Evolutionary conservation across 2,797 vertebrate species (phyloP).

Genomic region (Oophaga sylvatica): DNA sequence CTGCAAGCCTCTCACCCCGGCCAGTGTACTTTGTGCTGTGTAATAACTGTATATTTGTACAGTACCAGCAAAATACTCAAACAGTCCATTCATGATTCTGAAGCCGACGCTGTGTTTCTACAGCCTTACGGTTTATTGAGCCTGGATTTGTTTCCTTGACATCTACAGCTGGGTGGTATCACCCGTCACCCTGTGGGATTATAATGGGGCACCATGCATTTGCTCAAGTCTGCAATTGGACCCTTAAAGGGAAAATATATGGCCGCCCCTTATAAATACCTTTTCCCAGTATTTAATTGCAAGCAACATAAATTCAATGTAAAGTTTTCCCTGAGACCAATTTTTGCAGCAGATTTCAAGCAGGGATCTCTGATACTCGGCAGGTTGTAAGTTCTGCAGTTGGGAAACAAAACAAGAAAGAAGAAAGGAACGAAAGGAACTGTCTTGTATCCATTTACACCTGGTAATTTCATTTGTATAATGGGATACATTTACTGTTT

Average conservation of each 20-base stretch:
- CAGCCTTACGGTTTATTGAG: neutral
- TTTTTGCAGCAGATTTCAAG: too few relatives aligned
- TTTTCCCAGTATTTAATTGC: neutral
- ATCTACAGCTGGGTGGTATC: conserved; percentile 17
- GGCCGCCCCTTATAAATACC: neutral
- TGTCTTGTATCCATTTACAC: too few relatives aligned
- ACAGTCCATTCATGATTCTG: neutral
- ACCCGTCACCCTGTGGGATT: neutral
- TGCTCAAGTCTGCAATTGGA: neutral
- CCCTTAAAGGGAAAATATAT: neutral
- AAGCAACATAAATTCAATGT: neutral
- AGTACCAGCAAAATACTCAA: conserved; percentile 16
- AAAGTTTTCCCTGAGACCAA: neutral
- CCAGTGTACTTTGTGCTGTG: too few relatives aligned
- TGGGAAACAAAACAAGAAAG: too few relatives aligned
- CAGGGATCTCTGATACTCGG: too few relatives aligned
- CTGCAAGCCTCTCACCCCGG: neutral
- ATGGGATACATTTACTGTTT: too few relatives aligned
- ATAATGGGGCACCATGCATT: neutral
- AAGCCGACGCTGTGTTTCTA: neutral
- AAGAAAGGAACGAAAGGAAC: too few relatives aligned
- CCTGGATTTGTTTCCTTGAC: conserved; percentile 3
- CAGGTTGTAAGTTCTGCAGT: too few relatives aligned
- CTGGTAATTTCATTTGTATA: too few relatives aligned
- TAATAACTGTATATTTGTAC: conserved; percentile 40